phyloP scores from a whole-genome alignment of 2,888 invertebrate genomes.

The Pseudoips prasinana region DNA sequence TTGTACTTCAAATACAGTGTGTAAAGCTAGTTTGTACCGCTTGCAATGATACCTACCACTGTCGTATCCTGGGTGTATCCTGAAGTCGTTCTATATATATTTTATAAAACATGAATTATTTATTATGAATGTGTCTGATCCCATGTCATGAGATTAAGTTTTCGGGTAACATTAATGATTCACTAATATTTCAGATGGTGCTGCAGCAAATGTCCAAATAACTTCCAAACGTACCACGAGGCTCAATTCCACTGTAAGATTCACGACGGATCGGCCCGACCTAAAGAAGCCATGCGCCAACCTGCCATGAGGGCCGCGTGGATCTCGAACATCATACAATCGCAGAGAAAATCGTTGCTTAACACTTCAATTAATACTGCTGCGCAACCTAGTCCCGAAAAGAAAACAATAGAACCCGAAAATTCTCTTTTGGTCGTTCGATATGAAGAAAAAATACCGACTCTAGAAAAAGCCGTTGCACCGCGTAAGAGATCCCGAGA shows the following conservation, averaged over 20 bases:
- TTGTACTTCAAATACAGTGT: no score
- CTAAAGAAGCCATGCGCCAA: slow-evolving; percentile 53
- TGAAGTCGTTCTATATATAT: no score
- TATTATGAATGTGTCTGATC: no score
- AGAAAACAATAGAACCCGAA: slow-evolving; percentile 33
- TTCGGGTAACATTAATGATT: no score
- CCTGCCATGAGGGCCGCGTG: slow-evolving; percentile 48
- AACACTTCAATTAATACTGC: slow-evolving; percentile 1
- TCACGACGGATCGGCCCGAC: slow-evolving; percentile 45
- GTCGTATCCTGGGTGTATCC: no score
- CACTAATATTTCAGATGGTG: slow-evolving; percentile 61
- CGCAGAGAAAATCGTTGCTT: slow-evolving; percentile 48
- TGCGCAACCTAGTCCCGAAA: slow-evolving; percentile 12
- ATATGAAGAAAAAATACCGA: slow-evolving; percentile 54
- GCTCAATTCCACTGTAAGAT: slow-evolving; percentile 67
- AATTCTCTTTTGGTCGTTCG: slow-evolving; percentile 63
- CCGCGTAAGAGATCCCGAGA: slow-evolving; percentile 25
- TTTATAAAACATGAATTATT: no score
- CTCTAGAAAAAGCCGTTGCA: slow-evolving; percentile 36
- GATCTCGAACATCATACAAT: slow-evolving; percentile 44
- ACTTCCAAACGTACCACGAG: slow-evolving; percentile 64
- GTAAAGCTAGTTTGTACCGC: no score
- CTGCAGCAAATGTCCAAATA: slow-evolving; percentile 53
- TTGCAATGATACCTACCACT: no score
- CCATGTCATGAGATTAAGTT: no score